phyloP scores from a whole-genome alignment of 2,113 vertebrate species.

The Cavia porcellus region DNA sequence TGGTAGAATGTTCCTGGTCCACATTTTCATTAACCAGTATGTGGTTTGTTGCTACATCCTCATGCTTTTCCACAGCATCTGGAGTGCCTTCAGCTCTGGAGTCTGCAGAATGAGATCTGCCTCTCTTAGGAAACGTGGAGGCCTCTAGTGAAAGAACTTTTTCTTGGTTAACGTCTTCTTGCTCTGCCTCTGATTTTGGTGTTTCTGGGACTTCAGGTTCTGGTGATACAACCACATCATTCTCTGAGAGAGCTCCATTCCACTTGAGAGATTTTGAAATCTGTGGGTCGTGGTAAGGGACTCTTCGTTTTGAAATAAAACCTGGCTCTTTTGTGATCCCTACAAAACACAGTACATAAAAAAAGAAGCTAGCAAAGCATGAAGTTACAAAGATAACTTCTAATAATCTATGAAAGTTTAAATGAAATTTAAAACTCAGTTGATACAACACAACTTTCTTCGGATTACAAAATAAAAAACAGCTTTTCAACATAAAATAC shows the following conservation, averaged over 20 bases:
- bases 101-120: constrained; percentile 74
- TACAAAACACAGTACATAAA: constrained; percentile 79
- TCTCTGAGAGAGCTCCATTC: constrained; percentile 81
- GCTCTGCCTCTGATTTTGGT: constrained; percentile 64
- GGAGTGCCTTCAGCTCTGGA: constrained; percentile 75
- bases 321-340: constrained; percentile 92
- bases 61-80: constrained; percentile 73
- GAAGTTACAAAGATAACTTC: constrained; percentile 25
- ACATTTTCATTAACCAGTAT: constrained; percentile 61
- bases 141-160: constrained; percentile 79
- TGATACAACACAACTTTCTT: neutral
- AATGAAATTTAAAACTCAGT: constrained; percentile 55
- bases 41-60: constrained; percentile 47
- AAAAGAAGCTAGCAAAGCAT: constrained; percentile 13
- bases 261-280: constrained; percentile 91
- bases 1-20: constrained; percentile 46
- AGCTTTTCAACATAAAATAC: constrained; percentile 59
- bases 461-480: neutral
- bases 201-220: constrained; percentile 67
- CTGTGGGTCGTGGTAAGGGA: constrained; percentile 88
- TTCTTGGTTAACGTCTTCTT: constrained; percentile 77
- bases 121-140: constrained; percentile 77
- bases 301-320: constrained; percentile 92
- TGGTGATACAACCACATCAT: neutral
- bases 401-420: constrained; percentile 7